Conservation (phyloP, 2,797 vertebrate species). For the Darevskia mixta region DNA sequence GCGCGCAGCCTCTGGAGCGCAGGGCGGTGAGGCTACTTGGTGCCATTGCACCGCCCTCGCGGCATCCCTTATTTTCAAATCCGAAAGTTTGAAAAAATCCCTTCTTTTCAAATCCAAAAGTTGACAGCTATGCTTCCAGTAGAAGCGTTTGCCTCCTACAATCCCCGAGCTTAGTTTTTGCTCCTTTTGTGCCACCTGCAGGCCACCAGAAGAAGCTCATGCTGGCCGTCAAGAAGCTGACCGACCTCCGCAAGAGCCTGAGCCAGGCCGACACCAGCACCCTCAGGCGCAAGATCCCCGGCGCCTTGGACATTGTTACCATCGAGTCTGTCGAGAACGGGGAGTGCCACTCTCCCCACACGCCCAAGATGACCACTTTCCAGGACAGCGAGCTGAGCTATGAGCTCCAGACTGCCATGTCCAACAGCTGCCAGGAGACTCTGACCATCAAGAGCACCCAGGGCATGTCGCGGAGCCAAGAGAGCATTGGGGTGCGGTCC, state of each 20-base stretch:
- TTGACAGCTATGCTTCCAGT: too few relatives aligned
- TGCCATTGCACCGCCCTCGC: too few relatives aligned
- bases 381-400: conserved; percentile 93
- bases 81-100: too few relatives aligned
- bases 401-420: conserved; percentile 93
- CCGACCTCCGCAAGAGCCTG: conserved; percentile 85
- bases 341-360: conserved; percentile 76
- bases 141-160: too few relatives aligned
- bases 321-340: conserved; percentile 82
- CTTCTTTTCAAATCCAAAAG: too few relatives aligned
- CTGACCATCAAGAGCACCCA: conserved; percentile 79
- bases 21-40: too few relatives aligned
- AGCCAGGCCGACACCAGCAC: conserved; percentile 76
- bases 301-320: conserved; percentile 82
- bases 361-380: conserved; percentile 88
- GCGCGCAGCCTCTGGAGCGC: too few relatives aligned
- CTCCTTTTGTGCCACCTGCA: conserved; percentile 61
- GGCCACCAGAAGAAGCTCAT: conserved; percentile 99
- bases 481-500: conserved; percentile 90
- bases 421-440: conserved; percentile 83
- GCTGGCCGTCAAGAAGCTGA: conserved; percentile 92
- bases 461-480: conserved; percentile 85
- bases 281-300: conserved; percentile 71
- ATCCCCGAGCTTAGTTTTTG: neutral
- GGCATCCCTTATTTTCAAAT: too few relatives aligned